A percentile compares a stretch with the other conserved stretches of the same genome.
Conservation (phyloP, 2,888 invertebrate species). For the Furcula furcula region DNA sequence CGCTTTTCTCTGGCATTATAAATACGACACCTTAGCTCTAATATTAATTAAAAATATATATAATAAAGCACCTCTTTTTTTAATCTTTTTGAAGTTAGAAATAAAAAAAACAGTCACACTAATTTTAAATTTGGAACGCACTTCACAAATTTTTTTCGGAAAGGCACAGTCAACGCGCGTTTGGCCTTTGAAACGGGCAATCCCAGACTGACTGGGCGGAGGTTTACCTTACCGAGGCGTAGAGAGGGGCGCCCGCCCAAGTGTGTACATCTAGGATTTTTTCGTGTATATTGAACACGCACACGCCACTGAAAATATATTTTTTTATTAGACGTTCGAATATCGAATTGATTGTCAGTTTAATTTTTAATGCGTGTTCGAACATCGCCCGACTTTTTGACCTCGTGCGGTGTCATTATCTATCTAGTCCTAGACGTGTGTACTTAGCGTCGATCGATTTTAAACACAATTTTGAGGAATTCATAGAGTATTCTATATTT, state of each 20-base stretch:
- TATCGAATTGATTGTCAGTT: slow-evolving; percentile 22
- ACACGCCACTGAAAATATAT: slow-evolving; percentile 26
- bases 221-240: slow-evolving; percentile 16
- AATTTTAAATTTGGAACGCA: slow-evolving; percentile 11
- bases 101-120: slow-evolving; percentile 2
- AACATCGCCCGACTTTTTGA: background rate
- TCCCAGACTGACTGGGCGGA: slow-evolving; percentile 40
- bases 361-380: slow-evolving; percentile 10
- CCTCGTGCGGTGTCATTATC: no score
- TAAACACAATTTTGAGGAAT: no score
- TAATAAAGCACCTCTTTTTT: no score
- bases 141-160: slow-evolving; percentile 33
- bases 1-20: slow-evolving; percentile 16
- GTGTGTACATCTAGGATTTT: slow-evolving; percentile 36
- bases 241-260: slow-evolving; percentile 47
- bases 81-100: no score
- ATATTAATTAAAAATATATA: no score
- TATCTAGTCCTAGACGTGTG: no score
- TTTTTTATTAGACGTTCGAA: slow-evolving; percentile 18
- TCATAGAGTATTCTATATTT: no score
- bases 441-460: no score
- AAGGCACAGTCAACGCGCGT: slow-evolving; percentile 29
- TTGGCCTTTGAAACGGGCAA: slow-evolving; percentile 31
- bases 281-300: slow-evolving; percentile 31
- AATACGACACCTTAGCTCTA: no score